Evolutionary conservation across 2,888 invertebrate species (phyloP), one percentile per base, ranked within the genome.

Genomic region (Megaustenia siamemsis): DNA sequence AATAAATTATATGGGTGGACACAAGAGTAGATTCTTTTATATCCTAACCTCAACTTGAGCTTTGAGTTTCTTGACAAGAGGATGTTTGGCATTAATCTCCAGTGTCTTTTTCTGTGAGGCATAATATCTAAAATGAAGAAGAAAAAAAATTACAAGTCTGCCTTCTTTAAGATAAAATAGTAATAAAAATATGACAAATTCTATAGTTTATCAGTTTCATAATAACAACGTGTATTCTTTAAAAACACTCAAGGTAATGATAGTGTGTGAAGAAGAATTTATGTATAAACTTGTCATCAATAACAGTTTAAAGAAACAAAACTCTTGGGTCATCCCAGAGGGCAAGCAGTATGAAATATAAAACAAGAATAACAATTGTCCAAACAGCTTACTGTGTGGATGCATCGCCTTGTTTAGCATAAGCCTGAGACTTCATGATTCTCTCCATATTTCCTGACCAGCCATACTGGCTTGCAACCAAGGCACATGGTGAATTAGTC

Each of bases 371-470:
- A 5, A 56, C 56, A 56, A 21, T 10, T 18, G 5, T 56, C 4
- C 24, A 18, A 1, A 21, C 69, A 71, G 92, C 94, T 93, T 92
- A 95, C 91, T 96, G 96, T 92, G 97, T 96, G 93, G 98, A 90
- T 6, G 93, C 89, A 87, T 94, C 94, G 73, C 98, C 97, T 6
- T 96, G 94, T 94, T 99, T 99, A 94, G 98, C 98, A 94, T 99
- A 99, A 32, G 99, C 98, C 95, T 99, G 99, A 18, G 94, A 94
- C 86, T 93, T 94, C 87, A 99, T 98, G 88, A 99, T 96, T 78
- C 99, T 96, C 95, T 99, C 99, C 99, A 99, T 99, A 95, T 99
- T 99, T 91, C 99, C 99, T 90, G 99, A 98, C 99, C 99, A 99
- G 90, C 99, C 99, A 95, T 98, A 99, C 95, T 97, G 96, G 86